Evolutionary conservation across 1,140 invertebrate species (phyloP).

Genomic region (Limonius californicus): DNA sequence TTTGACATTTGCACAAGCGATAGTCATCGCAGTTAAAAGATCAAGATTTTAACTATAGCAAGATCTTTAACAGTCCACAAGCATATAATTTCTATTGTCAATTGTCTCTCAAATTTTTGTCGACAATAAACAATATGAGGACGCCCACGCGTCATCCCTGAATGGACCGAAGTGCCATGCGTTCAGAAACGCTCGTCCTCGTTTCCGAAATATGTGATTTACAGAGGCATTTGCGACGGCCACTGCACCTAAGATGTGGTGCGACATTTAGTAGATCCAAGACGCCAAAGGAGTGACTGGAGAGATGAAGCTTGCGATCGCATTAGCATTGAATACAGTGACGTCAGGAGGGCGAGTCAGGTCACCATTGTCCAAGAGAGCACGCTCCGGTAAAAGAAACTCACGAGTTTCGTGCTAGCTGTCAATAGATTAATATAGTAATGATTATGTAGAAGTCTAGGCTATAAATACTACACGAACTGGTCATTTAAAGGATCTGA

Average conservation of each 20-base stretch:
- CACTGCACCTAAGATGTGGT: neutral
- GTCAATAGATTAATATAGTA: slow-evolving; percentile 16
- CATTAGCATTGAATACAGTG: slow-evolving; percentile 41
- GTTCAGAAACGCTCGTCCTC: neutral
- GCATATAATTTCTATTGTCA: slow-evolving; percentile 15
- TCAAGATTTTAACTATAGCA: no score
- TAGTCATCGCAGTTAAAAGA: no score
- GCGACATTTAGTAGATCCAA: slow-evolving; percentile 14
- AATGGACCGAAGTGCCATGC: neutral
- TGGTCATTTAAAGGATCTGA: slow-evolving; percentile 1
- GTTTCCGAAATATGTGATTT: neutral
- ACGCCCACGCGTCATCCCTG: slow-evolving; percentile 5
- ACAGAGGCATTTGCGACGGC: neutral
- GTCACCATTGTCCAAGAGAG: slow-evolving; percentile 38
- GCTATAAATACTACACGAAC: slow-evolving; percentile 4
- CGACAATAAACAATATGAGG: slow-evolving; percentile 3
- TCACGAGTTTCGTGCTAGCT: slow-evolving; percentile 16
- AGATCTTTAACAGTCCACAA: neutral
- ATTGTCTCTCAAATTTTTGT: slow-evolving; percentile 11
- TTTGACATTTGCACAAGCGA: neutral
- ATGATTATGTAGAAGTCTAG: slow-evolving; percentile 8
- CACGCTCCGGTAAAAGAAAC: slow-evolving; percentile 12
- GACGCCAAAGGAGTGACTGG: slow-evolving; percentile 31
- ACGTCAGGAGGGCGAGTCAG: slow-evolving; percentile 41
- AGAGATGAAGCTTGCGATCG: slow-evolving; percentile 34